Evolutionary conservation across 1,140 invertebrate genomes (phyloP), one percentile per base, ranked within the genome.

Genomic region (Drosophila rufa): DNA sequence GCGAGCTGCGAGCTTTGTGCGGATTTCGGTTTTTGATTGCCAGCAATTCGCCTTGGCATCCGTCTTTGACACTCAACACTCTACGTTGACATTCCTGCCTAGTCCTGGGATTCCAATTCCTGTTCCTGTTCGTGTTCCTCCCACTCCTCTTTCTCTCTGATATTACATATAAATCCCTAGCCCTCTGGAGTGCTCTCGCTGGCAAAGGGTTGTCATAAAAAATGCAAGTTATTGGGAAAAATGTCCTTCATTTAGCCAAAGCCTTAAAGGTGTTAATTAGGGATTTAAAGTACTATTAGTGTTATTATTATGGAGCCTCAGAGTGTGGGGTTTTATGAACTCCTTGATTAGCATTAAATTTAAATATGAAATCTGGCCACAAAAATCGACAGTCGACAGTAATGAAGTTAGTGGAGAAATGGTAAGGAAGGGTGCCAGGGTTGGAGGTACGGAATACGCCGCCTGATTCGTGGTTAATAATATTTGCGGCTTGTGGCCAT

Each of bases 31-130:
- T 81, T 60, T 75, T 71, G 73, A 73, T 77, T 81, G 79, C 67
- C 62, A 59, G 62, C 65, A 53, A 75, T 69, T 58, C 62, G 80
- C 62, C 38, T 55, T 43, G 60, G 58, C 73, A 62, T 71, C 68
- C 75, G 64, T 76, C 55, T 80, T 62, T 80, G 79, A 70, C 78
- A 70, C 56, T 56, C 69, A 57, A 77, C 74, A 77, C 76, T 78
- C 55, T 38, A 11, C 27, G 71, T 70, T 81, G 78, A 81, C 79
- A 81, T 76, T 75, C 59, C 53, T 59, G 25, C 42, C 53, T 60
- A 57, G 55, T 36, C 17, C 4, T 14, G 15, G 53, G 36, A 65
- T 77, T 65, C 38, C 56, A 15, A 33, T 22, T 67, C 62, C 70
- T 11, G 36, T 43, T 51, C 59, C 55, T 53, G 27, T 45, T 42